A percentile compares a stretch with the other conserved stretches of the same genome.
Evolutionary conservation across 2,797 vertebrate genomes (phyloP).

Genomic region (Acanthurus lineatus): DNA sequence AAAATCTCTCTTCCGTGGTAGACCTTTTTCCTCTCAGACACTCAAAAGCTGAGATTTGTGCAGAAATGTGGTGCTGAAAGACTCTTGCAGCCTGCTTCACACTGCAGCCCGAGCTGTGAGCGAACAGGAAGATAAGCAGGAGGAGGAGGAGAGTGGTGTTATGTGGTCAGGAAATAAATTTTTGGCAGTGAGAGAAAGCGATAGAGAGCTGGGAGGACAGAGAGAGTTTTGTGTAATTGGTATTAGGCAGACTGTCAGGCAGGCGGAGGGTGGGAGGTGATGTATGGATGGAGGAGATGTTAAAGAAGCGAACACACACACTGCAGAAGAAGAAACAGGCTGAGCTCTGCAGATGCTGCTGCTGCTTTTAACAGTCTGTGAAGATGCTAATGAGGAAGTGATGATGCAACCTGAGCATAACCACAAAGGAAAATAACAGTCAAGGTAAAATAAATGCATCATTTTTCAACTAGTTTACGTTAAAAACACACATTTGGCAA

Average conservation of each 20-base stretch:
- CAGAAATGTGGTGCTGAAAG: constrained; percentile 5
- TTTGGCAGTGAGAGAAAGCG: constrained; percentile 18
- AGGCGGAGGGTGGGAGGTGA: constrained; percentile 51
- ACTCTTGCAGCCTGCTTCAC: constrained; percentile 35
- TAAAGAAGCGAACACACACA: constrained; percentile 25
- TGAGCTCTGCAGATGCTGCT: constrained; percentile 3
- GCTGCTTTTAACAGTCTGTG: not conserved
- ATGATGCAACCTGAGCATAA: constrained; percentile 31
- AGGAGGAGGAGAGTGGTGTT: not conserved
- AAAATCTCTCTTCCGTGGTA: not conserved
- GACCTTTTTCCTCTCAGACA: not conserved
- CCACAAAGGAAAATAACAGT: not conserved
- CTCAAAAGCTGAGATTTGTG: not conserved
- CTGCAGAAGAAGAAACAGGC: constrained; percentile 13
- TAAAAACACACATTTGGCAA: too few species aligned
- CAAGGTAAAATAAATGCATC: not conserved
- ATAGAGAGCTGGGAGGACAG: constrained; percentile 13
- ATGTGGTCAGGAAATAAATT: constrained; percentile 37
- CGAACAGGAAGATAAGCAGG: constrained; percentile 9
- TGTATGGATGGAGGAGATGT: constrained; percentile 43
- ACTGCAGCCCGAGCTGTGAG: constrained; percentile 22
- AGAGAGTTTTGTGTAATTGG: constrained; percentile 55
- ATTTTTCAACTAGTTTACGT: too few species aligned
- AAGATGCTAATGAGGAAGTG: constrained; percentile 18
- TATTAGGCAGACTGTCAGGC: constrained; percentile 57